Evolutionary conservation across 2,888 invertebrate species (phyloP).

Genomic region (Germaria angustata): DNA sequence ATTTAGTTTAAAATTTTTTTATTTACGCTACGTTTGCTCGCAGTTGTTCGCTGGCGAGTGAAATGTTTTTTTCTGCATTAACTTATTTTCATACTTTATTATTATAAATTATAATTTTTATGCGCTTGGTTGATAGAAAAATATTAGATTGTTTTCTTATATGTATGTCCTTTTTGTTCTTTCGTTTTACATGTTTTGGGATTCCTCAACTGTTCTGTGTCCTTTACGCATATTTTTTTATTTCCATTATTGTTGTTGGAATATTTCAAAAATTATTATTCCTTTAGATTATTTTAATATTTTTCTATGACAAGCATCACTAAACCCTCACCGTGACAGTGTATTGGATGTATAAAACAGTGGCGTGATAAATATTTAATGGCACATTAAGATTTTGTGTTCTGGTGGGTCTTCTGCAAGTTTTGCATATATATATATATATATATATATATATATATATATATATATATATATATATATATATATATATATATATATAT

Average conservation of each 20-base stretch:
- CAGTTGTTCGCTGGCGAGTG: slow-evolving; percentile 24
- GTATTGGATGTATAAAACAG: slow-evolving; percentile 42
- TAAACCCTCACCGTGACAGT: slow-evolving; percentile 35
- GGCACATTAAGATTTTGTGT: slow-evolving; percentile 51
- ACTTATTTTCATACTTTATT: slow-evolving; percentile 42
- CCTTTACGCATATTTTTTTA: slow-evolving; percentile 50
- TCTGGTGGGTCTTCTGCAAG: slow-evolving; percentile 17
- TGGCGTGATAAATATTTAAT: slow-evolving; percentile 66
- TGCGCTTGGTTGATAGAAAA: slow-evolving; percentile 56
- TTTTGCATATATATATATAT: neutral
- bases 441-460: too few relatives aligned
- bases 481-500: neutral
- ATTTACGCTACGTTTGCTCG: slow-evolving; percentile 58
- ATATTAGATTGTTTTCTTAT: slow-evolving; percentile 44
- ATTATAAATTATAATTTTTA: slow-evolving; percentile 66
- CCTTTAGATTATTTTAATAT: slow-evolving; percentile 37
- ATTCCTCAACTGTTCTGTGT: slow-evolving; percentile 20
- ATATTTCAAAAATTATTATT: slow-evolving; percentile 13
- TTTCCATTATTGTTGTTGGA: slow-evolving; percentile 16
- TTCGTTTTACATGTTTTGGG: neutral
- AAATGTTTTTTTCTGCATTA: neutral
- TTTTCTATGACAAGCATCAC: slow-evolving; percentile 58
- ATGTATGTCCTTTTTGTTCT: neutral
- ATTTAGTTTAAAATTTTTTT: slow-evolving; percentile 4
- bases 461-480: too few relatives aligned